Conservation (phyloP, 2,888 invertebrate species). For the Dryobota labecula region DNA sequence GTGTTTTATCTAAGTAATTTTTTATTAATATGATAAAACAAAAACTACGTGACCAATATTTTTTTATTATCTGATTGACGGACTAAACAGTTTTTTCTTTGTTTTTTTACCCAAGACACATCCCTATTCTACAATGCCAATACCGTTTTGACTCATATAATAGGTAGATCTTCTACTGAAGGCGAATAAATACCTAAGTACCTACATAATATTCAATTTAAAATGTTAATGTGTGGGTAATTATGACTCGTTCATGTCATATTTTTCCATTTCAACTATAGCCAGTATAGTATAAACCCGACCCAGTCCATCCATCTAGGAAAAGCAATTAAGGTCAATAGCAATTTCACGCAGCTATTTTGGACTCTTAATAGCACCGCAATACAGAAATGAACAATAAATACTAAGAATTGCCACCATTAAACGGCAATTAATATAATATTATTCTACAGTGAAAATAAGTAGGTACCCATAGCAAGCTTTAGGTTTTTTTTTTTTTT, state of each 20-base stretch:
- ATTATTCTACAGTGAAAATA: slow-evolving; percentile 50
- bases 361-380: slow-evolving; percentile 55
- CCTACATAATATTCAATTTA: neutral
- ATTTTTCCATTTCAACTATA: slow-evolving; percentile 21
- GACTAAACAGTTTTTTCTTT: too few relatives aligned
- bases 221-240: neutral
- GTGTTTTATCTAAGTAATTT: too few relatives aligned
- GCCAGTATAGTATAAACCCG: neutral
- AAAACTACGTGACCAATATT: too few relatives aligned
- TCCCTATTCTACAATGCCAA: neutral
- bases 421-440: slow-evolving; percentile 61
- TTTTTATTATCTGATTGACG: too few relatives aligned
- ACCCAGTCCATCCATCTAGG: slow-evolving; percentile 37
- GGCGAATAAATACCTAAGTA: neutral
- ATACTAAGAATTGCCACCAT: slow-evolving; percentile 64
- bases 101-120: too few relatives aligned
- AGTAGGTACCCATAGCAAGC: slow-evolving; percentile 22
- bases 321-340: slow-evolving; percentile 59
- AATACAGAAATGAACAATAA: slow-evolving; percentile 63
- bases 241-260: neutral
- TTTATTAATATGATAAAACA: too few relatives aligned
- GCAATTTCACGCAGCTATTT: slow-evolving; percentile 54
- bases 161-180: neutral
- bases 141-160: neutral
- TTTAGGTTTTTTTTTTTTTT: slow-evolving; percentile 44